Base-by-base conservation (phyloP, 2,888 invertebrate species). In the Dendrolimus houi region DNA sequence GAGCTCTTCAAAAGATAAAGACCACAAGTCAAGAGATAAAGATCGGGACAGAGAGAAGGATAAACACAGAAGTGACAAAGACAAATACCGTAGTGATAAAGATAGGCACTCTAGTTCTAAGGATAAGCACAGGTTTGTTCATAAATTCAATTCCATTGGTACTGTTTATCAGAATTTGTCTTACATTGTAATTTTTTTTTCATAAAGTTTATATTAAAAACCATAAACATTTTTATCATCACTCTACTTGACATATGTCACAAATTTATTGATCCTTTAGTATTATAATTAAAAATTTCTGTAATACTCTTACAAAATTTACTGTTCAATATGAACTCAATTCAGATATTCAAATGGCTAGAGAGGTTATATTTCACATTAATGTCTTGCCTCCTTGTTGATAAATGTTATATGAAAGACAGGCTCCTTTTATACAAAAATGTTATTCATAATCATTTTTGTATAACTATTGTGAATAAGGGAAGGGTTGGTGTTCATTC, bases 71-170 rank as follows among this genome's bases (percentile, higher is more conserved):
- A 88, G 83, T 70, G 88, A 88, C 56, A 87, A 82, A 61, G 86
- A 85, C 53, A 91, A 87, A 67, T 87, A 92, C 55, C 74, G 73
- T 52, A 79, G 78, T 68, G 81, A 81, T 60, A 88, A 83, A 65
- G 89, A 91, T 56, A 91, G 86, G 67, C 87, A 92, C 66, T 85
- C 87, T 60, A 86, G 84, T 69, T 87, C 87, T 56, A 93, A 92
- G 74, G 93, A 93, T 58, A 93, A 92, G 70, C 92, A 93, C 68
- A 92, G 91, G 82, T 93, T 59, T 61, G 68, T 58, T 54, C 53
- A n/a, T 40, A 52, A 29, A n/a, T 52, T 13, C 14, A 14, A 13
- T 54, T 13, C 10, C 42, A 55, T 53, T 54, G 42, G 14, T 40
- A 54, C 42, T 54, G 40, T 9, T 54, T 56, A 54, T 57, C 52